Evolutionary conservation across 2,113 vertebrate species (phyloP).

Genomic region (Spea multiplicata): DNA sequence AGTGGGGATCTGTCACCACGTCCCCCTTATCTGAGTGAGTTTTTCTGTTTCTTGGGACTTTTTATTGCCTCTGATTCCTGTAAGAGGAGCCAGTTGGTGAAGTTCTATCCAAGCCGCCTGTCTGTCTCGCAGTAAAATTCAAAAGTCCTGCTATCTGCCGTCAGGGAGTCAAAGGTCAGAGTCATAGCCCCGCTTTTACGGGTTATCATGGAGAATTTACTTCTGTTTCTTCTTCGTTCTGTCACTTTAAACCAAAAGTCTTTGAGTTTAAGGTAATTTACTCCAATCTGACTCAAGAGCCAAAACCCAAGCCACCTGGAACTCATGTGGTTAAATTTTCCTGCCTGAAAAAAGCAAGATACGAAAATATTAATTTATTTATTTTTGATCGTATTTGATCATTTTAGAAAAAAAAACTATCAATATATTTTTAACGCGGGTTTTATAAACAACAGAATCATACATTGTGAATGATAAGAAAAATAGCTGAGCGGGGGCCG

Average conservation of each 20-base stretch:
- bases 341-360: too few relatives aligned
- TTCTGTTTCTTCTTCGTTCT: constrained; percentile 27
- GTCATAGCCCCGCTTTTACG: constrained; percentile 23
- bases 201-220: constrained; percentile 25
- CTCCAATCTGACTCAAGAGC: neutral
- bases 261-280: constrained; percentile 2
- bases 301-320: too few relatives aligned
- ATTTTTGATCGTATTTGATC: too few relatives aligned
- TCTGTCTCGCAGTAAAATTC: constrained; percentile 29
- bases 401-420: too few relatives aligned
- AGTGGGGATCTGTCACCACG: constrained; percentile 20
- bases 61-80: constrained; percentile 24
- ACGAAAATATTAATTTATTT: too few relatives aligned
- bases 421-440: too few relatives aligned
- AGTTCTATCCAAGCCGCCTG: neutral
- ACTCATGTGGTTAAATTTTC: too few relatives aligned
- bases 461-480: constrained; percentile 23
- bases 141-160: constrained; percentile 36
- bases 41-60: neutral
- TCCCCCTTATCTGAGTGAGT: constrained; percentile 1
- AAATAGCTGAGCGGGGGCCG: constrained; percentile 1
- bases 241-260: neutral
- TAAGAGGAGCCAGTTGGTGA: constrained; percentile 10
- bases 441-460: neutral
- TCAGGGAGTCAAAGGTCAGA: constrained; percentile 23